Conservation (phyloP, 2,888 invertebrate genomes). For the Rhingia campestris region DNA sequence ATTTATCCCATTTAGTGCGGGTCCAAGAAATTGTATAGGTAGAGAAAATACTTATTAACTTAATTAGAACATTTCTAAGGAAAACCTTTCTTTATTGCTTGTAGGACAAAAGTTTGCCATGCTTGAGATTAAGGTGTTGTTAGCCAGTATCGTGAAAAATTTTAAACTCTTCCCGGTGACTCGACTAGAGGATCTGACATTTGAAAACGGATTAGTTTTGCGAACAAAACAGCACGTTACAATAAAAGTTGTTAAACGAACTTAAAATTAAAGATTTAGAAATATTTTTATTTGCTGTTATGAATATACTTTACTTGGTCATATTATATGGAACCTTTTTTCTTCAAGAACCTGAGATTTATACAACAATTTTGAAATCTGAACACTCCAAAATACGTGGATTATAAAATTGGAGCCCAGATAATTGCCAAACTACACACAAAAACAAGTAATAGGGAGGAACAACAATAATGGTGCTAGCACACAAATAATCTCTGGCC, state of each 20-base stretch:
- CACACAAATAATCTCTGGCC: no score
- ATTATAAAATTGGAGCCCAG: no score
- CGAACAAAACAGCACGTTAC: slow-evolving; percentile 82
- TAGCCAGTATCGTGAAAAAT: slow-evolving; percentile 84
- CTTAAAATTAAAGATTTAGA: slow-evolving; percentile 6
- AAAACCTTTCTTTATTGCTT: background rate
- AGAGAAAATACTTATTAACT: slow-evolving; percentile 55
- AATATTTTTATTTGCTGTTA: background rate
- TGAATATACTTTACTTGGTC: no score
- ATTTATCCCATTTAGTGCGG: slow-evolving; percentile 88
- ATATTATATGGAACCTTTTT: no score
- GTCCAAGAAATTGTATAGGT: slow-evolving; percentile 88
- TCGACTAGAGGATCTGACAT: slow-evolving; percentile 82
- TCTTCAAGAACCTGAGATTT: no score
- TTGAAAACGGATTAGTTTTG: slow-evolving; percentile 84
- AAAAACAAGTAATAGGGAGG: no score
- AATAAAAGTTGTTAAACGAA: slow-evolving; percentile 74
- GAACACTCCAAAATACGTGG: no score
- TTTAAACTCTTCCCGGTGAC: slow-evolving; percentile 84
- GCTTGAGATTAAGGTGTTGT: slow-evolving; percentile 85
- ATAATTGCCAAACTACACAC: no score
- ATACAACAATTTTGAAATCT: no score
- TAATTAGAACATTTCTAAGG: background rate
- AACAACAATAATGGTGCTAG: no score
- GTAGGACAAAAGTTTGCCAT: slow-evolving; percentile 87